Base-by-base conservation (phyloP, 1,140 invertebrate species). In the Bilobella aurantiaca region DNA sequence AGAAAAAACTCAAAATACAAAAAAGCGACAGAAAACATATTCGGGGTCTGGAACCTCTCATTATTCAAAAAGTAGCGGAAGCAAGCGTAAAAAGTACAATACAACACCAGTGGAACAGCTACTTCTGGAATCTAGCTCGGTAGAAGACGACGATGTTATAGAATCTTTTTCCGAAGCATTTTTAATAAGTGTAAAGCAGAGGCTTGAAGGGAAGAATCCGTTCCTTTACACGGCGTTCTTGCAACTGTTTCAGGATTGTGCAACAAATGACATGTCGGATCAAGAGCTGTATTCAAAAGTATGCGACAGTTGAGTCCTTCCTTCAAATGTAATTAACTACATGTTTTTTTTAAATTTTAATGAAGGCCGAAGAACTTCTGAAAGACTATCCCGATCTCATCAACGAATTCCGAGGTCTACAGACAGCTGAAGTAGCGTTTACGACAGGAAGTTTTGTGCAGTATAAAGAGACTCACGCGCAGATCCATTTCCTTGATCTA, bases 331-430 rank as follows among this genome's bases (percentile, higher is more conserved):
- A 12, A 23, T 16, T 12, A 53, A 37, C n/a, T 56, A 56, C 49
- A 49, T 28, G 25, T 34, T 63, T 34, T 29, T 32, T 34, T 31
- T 37, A 18, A 56, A 62, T 30, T 57, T 66, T 61, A 3, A 23
- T 56, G 25, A 21, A 68, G 65, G 68, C 68, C 1, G 58, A 63
- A 59, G 56, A 56, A 2, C 42, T 72, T 18, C 49, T 72, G 0
- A 72, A 72, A 25, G 68, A 69, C 28, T 68, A 62, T 62, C 70
- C 70, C 2, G 67, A 67, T 14, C 28, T 72, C n/a, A 34, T 68
- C 1, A 47, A 59, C 23, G 67, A 72, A 59, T 69, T 72, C 25
- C 56, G 46, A 27, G n/a, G 28, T 5, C 18, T 62, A 5, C 25
- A 30, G 12, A 25, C 31, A 18, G 25, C 59, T 18, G 59, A 62